Percentiles rank a stretch among this genome's conserved stretches.
phyloP scores from a whole-genome alignment of 2,113 vertebrate species.

The Catagonus wagneri region DNA sequence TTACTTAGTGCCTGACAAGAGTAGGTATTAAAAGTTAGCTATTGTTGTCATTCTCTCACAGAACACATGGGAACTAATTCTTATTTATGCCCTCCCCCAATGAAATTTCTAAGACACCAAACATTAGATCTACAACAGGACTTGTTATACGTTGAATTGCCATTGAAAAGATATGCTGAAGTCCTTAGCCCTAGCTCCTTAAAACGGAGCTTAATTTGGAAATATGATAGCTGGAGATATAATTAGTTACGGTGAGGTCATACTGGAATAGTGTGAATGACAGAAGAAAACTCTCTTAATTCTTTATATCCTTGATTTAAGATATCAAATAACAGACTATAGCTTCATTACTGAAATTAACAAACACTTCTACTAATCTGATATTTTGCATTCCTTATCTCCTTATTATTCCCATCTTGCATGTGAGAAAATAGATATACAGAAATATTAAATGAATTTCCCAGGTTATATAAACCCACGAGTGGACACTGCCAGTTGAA shows the following conservation, averaged over 20 bases:
- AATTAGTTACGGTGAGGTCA: not conserved
- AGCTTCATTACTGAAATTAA: not conserved
- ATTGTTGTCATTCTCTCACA: not conserved
- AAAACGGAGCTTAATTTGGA: not conserved
- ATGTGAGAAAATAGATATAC: not conserved
- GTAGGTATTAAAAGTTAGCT: not conserved
- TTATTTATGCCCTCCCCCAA: not conserved
- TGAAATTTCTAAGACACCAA: not conserved
- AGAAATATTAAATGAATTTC: not conserved
- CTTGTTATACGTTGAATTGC: not conserved
- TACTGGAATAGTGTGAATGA: not conserved
- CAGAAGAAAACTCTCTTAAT: not conserved
- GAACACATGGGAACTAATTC: not conserved
- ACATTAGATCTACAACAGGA: not conserved
- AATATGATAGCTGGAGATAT: not conserved
- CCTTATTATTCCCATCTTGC: not conserved
- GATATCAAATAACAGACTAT: not conserved
- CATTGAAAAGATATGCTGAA: not conserved
- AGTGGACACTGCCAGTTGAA: not conserved
- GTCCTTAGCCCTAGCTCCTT: not conserved
- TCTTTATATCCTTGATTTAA: not conserved
- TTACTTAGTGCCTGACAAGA: slow-evolving; percentile 7
- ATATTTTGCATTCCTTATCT: not conserved
- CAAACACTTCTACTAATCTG: not conserved
- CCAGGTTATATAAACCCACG: not conserved